Percentiles rank a stretch among this genome's conserved stretches.
Conservation (phyloP, 2,797 vertebrate species). For the Hyperoplus immaculatus region DNA sequence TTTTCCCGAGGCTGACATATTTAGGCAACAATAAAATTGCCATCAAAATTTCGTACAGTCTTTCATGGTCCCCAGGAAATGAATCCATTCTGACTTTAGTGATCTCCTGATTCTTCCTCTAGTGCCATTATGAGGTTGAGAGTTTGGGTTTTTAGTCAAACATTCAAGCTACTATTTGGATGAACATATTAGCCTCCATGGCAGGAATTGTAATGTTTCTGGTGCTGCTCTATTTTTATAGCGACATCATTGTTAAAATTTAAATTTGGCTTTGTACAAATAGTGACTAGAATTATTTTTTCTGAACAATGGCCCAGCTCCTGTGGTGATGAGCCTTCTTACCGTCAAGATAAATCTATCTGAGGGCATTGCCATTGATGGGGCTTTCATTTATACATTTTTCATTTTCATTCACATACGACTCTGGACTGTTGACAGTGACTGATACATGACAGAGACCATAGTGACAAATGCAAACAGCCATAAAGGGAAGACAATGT, state of each 20-base stretch:
- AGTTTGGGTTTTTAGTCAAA: too few relatives aligned
- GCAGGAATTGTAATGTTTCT: too few relatives aligned
- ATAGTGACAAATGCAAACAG: slow-evolving; percentile 38
- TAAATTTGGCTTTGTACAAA: background rate
- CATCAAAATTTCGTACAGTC: background rate
- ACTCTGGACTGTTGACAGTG: slow-evolving; percentile 43
- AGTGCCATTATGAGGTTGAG: background rate
- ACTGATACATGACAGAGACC: slow-evolving; percentile 38
- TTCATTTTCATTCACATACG: slow-evolving; percentile 42
- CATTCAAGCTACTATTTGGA: too few relatives aligned
- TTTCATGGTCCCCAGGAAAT: background rate
- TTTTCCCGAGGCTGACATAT: background rate
- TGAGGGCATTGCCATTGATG: slow-evolving; percentile 37
- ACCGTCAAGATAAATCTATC: slow-evolving; percentile 19
- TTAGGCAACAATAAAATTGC: background rate
- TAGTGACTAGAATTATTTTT: slow-evolving; percentile 2
- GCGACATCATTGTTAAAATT: background rate
- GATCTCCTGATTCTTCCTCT: background rate
- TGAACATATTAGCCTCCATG: too few relatives aligned
- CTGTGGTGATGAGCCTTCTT: background rate
- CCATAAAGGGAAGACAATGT: slow-evolving; percentile 35
- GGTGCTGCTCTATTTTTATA: background rate
- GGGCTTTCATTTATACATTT: slow-evolving; percentile 37
- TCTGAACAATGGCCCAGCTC: slow-evolving; percentile 12
- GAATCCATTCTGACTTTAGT: background rate